phyloP scores from a whole-genome alignment of 2,888 invertebrate genomes.

The Scaptomyza tumidula region DNA sequence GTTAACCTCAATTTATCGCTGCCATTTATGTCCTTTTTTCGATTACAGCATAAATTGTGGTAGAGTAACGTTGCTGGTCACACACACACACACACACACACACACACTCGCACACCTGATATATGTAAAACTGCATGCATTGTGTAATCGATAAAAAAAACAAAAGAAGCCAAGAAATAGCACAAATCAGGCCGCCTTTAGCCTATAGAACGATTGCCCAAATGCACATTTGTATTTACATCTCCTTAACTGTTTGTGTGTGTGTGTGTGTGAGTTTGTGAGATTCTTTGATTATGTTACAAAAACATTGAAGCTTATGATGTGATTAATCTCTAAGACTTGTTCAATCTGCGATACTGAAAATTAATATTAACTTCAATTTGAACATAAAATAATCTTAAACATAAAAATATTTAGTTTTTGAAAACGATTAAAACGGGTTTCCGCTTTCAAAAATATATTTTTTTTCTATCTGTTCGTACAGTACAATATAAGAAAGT shows the following conservation, averaged over 20 bases:
- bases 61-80: conserved; percentile 67
- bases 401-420: too few species aligned
- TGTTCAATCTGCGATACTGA: too few species aligned
- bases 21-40: conserved; percentile 79
- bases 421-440: too few species aligned
- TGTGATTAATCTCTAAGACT: too few species aligned
- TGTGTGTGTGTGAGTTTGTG: conserved; percentile 18
- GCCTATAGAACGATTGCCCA: conserved; percentile 50
- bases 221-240: conserved; percentile 52
- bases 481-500: not conserved
- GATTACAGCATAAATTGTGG: conserved; percentile 79
- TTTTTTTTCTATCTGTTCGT: not conserved
- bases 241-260: not conserved
- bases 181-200: conserved; percentile 12
- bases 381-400: too few species aligned
- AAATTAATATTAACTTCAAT: too few species aligned
- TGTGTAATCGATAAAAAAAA: conserved; percentile 75
- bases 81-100: conserved; percentile 27
- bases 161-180: conserved; percentile 9
- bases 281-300: conserved; percentile 26
- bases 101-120: conserved; percentile 55
- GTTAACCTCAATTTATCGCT: conserved; percentile 80
- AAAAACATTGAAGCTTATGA: conserved; percentile 27
- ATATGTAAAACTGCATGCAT: conserved; percentile 77
- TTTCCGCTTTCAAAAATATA: too few species aligned